These are phyloP conservation scores for Labrus mixtus DNA, from an alignment of 2,113 vertebrate genomes.

Conservation along the genomic window DNA sequence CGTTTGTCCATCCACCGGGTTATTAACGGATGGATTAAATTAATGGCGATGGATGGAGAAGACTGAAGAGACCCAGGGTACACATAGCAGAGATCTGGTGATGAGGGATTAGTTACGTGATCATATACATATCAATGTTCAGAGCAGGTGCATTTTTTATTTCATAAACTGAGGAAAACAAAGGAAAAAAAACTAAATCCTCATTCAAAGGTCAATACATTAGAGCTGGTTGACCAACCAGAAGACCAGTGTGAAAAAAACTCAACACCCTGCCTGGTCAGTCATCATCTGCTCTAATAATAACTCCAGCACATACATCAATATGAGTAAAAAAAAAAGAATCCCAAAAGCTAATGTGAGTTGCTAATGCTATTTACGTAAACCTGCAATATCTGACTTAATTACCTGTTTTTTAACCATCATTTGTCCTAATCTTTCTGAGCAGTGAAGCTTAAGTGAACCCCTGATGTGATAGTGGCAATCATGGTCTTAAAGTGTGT, in stretches of 20 bases:
- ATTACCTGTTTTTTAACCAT: not conserved
- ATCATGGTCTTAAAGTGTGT: no score
- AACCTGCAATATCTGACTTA: no score
- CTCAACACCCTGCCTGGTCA: no score
- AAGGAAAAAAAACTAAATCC: not conserved
- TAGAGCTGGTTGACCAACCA: not conserved
- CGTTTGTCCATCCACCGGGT: slow-evolving; percentile 5
- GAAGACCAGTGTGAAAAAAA: no score
- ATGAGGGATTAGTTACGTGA: not conserved
- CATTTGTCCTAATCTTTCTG: no score
- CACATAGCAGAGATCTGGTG: slow-evolving; percentile 11
- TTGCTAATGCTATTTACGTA: not conserved
- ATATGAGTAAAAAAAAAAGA: not conserved
- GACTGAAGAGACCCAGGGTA: not conserved
- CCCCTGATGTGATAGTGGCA: no score
- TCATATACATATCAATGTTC: slow-evolving; percentile 20
- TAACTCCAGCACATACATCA: not conserved
- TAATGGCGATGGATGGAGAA: slow-evolving; percentile 1
- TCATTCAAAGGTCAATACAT: not conserved
- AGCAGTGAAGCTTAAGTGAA: not conserved
- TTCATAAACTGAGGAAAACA: not conserved
- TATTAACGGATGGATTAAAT: slow-evolving; percentile 39
- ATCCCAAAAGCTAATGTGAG: no score
- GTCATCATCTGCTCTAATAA: no score
- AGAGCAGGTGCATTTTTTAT: not conserved